Evolutionary conservation across 2,888 invertebrate genomes (phyloP).

Genomic region (Caenorhabditis sp.): DNA sequence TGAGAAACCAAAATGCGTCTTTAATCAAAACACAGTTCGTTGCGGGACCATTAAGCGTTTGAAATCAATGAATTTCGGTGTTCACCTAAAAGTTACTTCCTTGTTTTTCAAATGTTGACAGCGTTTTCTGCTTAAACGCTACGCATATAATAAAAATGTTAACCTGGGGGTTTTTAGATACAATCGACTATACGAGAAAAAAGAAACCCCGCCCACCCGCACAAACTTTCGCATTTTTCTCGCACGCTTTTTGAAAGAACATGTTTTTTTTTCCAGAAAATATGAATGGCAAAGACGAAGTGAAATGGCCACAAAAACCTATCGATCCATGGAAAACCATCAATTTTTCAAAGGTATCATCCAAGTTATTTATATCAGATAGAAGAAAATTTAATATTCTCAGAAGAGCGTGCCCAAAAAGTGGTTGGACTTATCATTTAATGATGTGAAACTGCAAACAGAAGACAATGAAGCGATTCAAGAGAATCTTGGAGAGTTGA

Average conservation of each 20-base stretch:
- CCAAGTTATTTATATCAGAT: background rate
- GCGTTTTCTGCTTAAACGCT: too few species aligned
- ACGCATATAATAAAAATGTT: background rate
- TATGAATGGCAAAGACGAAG: too few species aligned
- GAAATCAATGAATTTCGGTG: background rate
- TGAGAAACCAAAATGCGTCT: too few species aligned
- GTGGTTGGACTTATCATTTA: conserved; percentile 14
- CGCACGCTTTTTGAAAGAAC: conserved; percentile 14
- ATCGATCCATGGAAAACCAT: background rate
- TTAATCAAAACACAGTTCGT: background rate
- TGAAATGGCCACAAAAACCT: conserved; percentile 1
- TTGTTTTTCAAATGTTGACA: too few species aligned
- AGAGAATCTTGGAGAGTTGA: conserved; percentile 12
- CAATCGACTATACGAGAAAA: background rate
- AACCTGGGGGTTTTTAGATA: background rate
- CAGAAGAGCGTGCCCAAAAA: conserved; percentile 8
- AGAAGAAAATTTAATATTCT: background rate
- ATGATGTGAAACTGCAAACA: background rate
- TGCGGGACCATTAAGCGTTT: background rate
- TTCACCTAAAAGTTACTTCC: too few species aligned
- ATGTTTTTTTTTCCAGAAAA: background rate
- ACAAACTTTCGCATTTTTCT: background rate
- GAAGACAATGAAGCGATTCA: conserved; percentile 12
- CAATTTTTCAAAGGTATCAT: background rate
- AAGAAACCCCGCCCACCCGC: background rate